Evolutionary conservation across 64 coral and sea anemone species (phyloP), one percentile per base, ranked within the genome.

Genomic region (Stylophora pistillata): DNA sequence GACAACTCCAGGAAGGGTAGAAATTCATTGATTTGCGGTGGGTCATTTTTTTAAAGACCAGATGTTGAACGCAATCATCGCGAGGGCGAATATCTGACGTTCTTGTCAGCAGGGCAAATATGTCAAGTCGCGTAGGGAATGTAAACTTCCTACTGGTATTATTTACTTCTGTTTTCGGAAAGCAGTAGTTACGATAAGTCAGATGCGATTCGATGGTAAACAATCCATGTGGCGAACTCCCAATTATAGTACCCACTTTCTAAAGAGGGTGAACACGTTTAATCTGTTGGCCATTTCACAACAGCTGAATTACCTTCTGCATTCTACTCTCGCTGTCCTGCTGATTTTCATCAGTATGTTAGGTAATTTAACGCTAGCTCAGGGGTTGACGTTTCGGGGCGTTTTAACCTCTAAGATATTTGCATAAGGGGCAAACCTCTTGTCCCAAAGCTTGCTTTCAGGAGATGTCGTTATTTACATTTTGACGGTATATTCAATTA

Each of bases 71-170:
- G 11, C 20, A 26, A 23, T 18, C 10, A 12, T 3, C 15, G 25
- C 69, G 23, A 34, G 27, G 21, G 64, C 64, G 64, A 68, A 37
- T 65, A 37, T 63, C 53, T 84, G 31, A 54, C 17, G 61, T 68
- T 68, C 20, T 68, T 68, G 64, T 84, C 61, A 13, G 23, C 34
- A 23, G 62, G 80, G 33, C 28, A 69, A 84, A 53, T 69, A 70
- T 69, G 61, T 84, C 80, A 84, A 84, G 80, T 84, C 61, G 80
- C 62, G 61, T 84, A 69, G 80, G 80, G 80, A 84, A 84, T 84
- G 80, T 70, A 47, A 84, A 84, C 61, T 70, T 33, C 12, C 21
- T 84, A 47, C 18, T 31, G 33, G 64, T 14, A 20, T 70, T 84
- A 84, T 64, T 54, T 84, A 33, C 60, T 41, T 54, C 80, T 84